Percentiles rank a stretch among this genome's conserved stretches.
Evolutionary conservation across 1,140 invertebrate species (phyloP).

Genomic region (Macrobrachium nipponense): DNA sequence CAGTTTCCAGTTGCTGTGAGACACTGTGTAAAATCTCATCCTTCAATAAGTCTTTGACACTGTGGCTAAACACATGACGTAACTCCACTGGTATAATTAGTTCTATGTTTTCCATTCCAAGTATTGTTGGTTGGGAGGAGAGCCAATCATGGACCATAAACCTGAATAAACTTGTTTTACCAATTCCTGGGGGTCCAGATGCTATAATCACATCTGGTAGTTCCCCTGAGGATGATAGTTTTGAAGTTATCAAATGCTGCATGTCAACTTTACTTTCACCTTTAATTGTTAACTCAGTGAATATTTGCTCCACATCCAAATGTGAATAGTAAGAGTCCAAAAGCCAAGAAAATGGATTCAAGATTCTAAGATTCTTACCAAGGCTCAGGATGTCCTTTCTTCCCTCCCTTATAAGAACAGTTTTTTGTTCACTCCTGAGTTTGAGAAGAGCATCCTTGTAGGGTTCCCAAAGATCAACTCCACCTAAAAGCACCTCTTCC

Average conservation of each 20-base stretch:
- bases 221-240: slow-evolving; percentile 1
- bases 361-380: not conserved
- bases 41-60: not conserved
- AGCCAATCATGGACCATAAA: slow-evolving; percentile 9
- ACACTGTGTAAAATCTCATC: not conserved
- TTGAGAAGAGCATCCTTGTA: not conserved
- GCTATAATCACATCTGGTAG: not conserved
- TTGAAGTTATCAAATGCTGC: not conserved
- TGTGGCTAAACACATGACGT: not conserved
- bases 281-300: not conserved
- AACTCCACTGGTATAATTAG: not conserved
- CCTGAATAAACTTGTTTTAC: slow-evolving; percentile 1
- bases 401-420: not conserved
- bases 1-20: not conserved
- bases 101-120: not conserved
- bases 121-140: not conserved
- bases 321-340: not conserved
- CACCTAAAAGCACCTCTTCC: not conserved
- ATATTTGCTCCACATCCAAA: not conserved
- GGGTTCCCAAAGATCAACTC: slow-evolving; percentile 2
- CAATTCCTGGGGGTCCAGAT: not conserved
- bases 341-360: slow-evolving; percentile 15
- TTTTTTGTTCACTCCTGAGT: not conserved
- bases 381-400: not conserved
- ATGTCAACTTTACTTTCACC: not conserved